A percentile compares a stretch with the other conserved stretches of the same genome.
Evolutionary conservation across 2,113 vertebrate species (phyloP).

Genomic region (Hirundichthys speculiger): DNA sequence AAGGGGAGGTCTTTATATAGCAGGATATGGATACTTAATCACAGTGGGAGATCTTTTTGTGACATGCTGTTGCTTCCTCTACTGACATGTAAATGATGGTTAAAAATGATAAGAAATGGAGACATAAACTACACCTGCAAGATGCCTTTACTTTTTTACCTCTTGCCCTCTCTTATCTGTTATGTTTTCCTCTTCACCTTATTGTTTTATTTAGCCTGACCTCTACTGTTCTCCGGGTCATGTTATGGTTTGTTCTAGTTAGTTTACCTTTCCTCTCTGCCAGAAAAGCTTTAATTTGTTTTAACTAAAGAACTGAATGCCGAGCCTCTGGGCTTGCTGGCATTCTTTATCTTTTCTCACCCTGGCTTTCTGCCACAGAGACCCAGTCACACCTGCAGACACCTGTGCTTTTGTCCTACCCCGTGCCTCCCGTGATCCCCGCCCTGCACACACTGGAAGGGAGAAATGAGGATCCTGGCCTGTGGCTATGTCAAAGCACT

Average conservation of each 20-base stretch:
- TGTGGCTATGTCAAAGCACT: slow-evolving; percentile 61
- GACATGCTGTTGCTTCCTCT: slow-evolving; percentile 27
- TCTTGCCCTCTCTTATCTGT: slow-evolving; percentile 59
- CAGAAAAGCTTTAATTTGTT: slow-evolving; percentile 64
- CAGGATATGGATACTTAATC: not conserved
- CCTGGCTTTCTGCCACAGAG: slow-evolving; percentile 33
- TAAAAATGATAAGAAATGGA: slow-evolving; percentile 29
- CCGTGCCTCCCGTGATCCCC: slow-evolving; percentile 19
- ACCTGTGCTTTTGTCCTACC: slow-evolving; percentile 81
- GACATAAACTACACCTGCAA: slow-evolving; percentile 8
- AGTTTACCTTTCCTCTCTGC: slow-evolving; percentile 33
- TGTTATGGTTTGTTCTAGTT: slow-evolving; percentile 66
- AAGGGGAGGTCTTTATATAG: slow-evolving; percentile 9
- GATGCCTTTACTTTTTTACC: slow-evolving; percentile 64
- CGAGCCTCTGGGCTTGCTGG: slow-evolving; percentile 53
- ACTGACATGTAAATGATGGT: slow-evolving; percentile 41
- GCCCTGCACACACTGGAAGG: slow-evolving; percentile 34
- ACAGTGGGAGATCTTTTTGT: not conserved
- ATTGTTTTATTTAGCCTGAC: slow-evolving; percentile 57
- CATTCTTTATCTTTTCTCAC: slow-evolving; percentile 47
- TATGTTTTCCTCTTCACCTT: slow-evolving; percentile 45
- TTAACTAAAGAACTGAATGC: slow-evolving; percentile 47
- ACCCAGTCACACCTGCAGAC: slow-evolving; percentile 75
- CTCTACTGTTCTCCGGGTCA: slow-evolving; percentile 61
- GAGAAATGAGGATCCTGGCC: slow-evolving; percentile 36